Percentiles rank a stretch among this genome's conserved stretches.
These are phyloP conservation scores for Pachycephala philippinensis DNA, from an alignment of 2,113 vertebrate genomes.

Conservation along the genomic window DNA sequence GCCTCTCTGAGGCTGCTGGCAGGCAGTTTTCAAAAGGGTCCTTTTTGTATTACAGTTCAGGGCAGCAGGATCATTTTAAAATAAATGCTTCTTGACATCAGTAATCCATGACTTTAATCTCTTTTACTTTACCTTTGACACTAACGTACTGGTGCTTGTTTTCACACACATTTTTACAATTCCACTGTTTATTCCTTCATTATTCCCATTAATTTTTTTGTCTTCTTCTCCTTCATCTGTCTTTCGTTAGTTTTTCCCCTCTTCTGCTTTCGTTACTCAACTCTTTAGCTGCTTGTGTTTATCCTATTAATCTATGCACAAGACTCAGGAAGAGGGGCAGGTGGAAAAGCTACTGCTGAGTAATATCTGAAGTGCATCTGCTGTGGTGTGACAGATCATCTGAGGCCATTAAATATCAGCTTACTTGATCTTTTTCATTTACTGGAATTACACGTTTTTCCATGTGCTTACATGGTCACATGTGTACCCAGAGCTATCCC, in stretches of 20 bases:
- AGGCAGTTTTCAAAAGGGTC: not conserved
- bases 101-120: constrained; percentile 4
- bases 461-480: not conserved
- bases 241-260: not conserved
- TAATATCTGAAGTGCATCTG: not conserved
- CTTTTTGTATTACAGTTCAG: not conserved
- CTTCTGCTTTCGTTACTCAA: not conserved
- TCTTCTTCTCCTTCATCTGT: not conserved
- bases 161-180: not conserved
- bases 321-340: not conserved
- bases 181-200: not conserved
- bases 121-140: constrained; percentile 17
- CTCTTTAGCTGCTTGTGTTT: not conserved
- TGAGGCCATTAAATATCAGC: not conserved
- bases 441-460: not conserved
- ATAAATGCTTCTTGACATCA: constrained; percentile 36
- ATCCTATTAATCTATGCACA: not conserved
- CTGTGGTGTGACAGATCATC: not conserved
- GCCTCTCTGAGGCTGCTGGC: not conserved
- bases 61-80: not conserved
- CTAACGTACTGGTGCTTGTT: not conserved
- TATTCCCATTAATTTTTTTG: not conserved
- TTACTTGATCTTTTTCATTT: not conserved
- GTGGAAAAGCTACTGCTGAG: not conserved
- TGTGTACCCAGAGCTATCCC: not conserved